Base-by-base conservation (phyloP, 2,888 invertebrate species). In the Drosophila planitibia region DNA sequence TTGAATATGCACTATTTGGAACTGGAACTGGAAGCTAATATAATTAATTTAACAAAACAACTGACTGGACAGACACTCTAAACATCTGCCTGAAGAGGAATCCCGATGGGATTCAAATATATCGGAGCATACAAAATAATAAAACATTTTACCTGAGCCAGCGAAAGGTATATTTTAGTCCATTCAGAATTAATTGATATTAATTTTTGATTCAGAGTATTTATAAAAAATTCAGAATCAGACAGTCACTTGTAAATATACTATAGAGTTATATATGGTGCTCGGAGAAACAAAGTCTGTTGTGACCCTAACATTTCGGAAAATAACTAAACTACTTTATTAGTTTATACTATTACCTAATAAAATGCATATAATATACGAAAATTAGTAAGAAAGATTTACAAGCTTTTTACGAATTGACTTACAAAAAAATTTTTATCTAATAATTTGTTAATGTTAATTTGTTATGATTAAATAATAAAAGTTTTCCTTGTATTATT, bases 371-470 rank as follows among this genome's bases (percentile, higher is more conserved):
- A n/a, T 4, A 41, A 41, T 2, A 41, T n/a, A 41, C 12, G 14
- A 1, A 14, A 16, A 16, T 22, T 6, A 6, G 44, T 3, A 44
- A 14, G 1, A 22, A n/a, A 47, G 22, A 47, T 22, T 44, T 14
- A 10, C 10, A 41, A 41, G n/a, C 10, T n/a, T 2, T 41, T 9
- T 9, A 0, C 9, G 9, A 39, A n/a, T n/a, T 39, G 9, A 3
- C 9, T n/a, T n/a, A 2, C 4, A n/a, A n/a, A n/a, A n/a, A 1
- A 41, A 12, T n/a, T 0, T n/a, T 1, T 2, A 22, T n/a, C 1
- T 10, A n/a, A 41, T 41, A n/a, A 41, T 41, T 41, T n/a, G n/a
- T 41, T 41, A 10, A 41, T 41, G 10, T n/a, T 41, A 4, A 41
- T 41, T n/a, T n/a, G 4, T 12, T 41, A 4, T n/a, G 10, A n/a